These are phyloP conservation scores for Pterostichus madidus DNA, from an alignment of 2,888 invertebrate genomes.

Conservation along the genomic window DNA sequence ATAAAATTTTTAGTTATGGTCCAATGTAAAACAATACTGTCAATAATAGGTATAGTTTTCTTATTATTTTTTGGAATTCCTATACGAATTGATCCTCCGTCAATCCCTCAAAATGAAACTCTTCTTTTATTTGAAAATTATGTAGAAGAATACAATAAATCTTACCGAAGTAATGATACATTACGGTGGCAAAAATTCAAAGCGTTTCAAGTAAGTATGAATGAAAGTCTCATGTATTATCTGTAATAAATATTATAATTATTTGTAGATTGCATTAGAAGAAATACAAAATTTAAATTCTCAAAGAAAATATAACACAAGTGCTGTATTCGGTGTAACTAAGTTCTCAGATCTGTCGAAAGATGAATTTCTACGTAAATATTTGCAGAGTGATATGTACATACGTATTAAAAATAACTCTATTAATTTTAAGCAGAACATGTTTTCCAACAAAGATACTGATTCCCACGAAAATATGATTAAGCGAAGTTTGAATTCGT, in stretches of 20 bases:
- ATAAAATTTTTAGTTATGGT: conserved; percentile 65
- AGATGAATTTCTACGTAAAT: conserved; percentile 78
- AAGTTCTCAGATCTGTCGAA: conserved; percentile 82
- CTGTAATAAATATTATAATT: conserved; percentile 68
- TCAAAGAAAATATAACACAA: conserved; percentile 74
- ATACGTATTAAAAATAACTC: conserved; percentile 50
- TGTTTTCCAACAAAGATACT: conserved; percentile 56
- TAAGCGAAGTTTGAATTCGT: conserved; percentile 38
- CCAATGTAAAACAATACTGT: conserved; percentile 74
- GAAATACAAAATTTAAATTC: conserved; percentile 78
- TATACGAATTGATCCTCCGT: conserved; percentile 74
- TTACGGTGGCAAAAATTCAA: conserved; percentile 72
- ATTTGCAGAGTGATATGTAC: conserved; percentile 74
- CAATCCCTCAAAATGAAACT: conserved; percentile 42
- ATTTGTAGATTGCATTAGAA: conserved; percentile 77
- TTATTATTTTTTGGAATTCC: conserved; percentile 78
- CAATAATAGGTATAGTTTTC: conserved; percentile 73
- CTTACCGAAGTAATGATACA: conserved; percentile 76
- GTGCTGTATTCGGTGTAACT: conserved; percentile 81
- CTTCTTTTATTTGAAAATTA: conserved; percentile 77
- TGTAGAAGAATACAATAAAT: conserved; percentile 78
- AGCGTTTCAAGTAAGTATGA: conserved; percentile 73
- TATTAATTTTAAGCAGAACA: background rate
- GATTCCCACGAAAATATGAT: conserved; percentile 51
- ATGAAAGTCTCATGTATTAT: background rate